These are phyloP conservation scores for Nesometra sesokonis DNA, from an alignment of 35 echinoderm and acorn worm species.

Conservation along the genomic window DNA sequence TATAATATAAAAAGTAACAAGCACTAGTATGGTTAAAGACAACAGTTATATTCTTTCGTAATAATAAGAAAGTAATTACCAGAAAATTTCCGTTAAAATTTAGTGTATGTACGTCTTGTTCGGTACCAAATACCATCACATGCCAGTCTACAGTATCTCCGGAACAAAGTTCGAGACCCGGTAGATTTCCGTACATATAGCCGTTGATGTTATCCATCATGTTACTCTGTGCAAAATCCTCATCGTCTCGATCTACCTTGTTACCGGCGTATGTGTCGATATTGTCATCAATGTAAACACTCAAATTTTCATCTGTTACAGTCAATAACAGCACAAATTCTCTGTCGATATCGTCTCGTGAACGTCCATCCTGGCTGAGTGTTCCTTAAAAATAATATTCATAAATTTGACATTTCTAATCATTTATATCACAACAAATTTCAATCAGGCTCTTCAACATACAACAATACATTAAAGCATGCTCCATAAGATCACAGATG, in stretches of 20 bases:
- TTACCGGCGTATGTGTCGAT: too few species aligned
- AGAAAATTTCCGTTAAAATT: slow-evolving; percentile 74
- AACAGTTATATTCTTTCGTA: too few species aligned
- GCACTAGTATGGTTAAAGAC: too few species aligned
- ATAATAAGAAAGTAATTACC: slow-evolving; percentile 23
- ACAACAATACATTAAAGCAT: too few species aligned
- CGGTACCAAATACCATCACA: slow-evolving; percentile 64
- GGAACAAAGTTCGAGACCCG: slow-evolving; percentile 55
- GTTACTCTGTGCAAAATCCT: slow-evolving; percentile 70
- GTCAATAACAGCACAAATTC: slow-evolving; percentile 66
- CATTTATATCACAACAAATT: too few species aligned
- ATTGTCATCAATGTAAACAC: slow-evolving; percentile 71
- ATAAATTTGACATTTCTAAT: too few species aligned
- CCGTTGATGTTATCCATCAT: slow-evolving; percentile 69
- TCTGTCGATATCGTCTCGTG: slow-evolving; percentile 54
- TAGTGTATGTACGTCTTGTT: slow-evolving; percentile 77
- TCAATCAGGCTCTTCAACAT: too few species aligned
- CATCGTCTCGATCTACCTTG: slow-evolving; percentile 62
- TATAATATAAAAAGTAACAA: too few species aligned
- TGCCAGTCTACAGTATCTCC: slow-evolving; percentile 78
- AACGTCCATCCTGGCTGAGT: slow-evolving; percentile 23
- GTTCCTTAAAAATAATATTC: background rate
- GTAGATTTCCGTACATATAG: slow-evolving; percentile 70
- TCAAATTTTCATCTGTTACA: slow-evolving; percentile 66
- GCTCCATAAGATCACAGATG: too few species aligned